Conservation (phyloP, 37 sponge, comb jelly and placozoan genomes). For the Diacarnus erythraeanus region DNA sequence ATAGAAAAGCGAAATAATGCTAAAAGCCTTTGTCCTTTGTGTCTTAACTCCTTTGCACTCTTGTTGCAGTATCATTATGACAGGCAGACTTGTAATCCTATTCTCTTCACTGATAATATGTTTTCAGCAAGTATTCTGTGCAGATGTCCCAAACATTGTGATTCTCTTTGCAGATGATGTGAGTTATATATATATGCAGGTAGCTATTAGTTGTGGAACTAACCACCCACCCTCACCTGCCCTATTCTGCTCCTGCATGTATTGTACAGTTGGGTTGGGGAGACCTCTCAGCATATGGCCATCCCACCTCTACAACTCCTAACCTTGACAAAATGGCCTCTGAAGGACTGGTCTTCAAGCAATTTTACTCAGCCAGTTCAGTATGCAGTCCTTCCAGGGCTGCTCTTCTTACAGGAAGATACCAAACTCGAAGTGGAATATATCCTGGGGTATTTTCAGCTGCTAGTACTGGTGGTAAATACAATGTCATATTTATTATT, state of each 20-base stretch:
- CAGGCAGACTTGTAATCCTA: neutral
- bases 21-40: no score
- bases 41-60: no score
- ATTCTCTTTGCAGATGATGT: slow-evolving; percentile 83
- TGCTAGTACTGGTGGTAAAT: slow-evolving; percentile 47
- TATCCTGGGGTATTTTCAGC: slow-evolving; percentile 69
- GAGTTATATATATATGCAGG: slow-evolving; percentile 8
- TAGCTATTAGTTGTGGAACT: no score
- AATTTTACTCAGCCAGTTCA: slow-evolving; percentile 65
- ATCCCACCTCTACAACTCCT: slow-evolving; percentile 75
- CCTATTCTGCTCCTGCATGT: neutral
- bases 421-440: slow-evolving; percentile 65
- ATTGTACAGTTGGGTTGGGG: slow-evolving; percentile 63
- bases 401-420: slow-evolving; percentile 70
- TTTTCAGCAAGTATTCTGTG: neutral
- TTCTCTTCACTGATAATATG: neutral
- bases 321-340: slow-evolving; percentile 72
- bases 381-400: slow-evolving; percentile 82
- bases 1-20: no score
- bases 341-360: slow-evolving; percentile 58
- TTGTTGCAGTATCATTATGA: no score
- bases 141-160: slow-evolving; percentile 64
- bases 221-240: no score
- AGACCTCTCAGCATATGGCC: slow-evolving; percentile 68
- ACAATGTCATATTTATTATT: neutral